phyloP scores from a whole-genome alignment of 2,113 vertebrate genomes.

The Tor tambroides region DNA sequence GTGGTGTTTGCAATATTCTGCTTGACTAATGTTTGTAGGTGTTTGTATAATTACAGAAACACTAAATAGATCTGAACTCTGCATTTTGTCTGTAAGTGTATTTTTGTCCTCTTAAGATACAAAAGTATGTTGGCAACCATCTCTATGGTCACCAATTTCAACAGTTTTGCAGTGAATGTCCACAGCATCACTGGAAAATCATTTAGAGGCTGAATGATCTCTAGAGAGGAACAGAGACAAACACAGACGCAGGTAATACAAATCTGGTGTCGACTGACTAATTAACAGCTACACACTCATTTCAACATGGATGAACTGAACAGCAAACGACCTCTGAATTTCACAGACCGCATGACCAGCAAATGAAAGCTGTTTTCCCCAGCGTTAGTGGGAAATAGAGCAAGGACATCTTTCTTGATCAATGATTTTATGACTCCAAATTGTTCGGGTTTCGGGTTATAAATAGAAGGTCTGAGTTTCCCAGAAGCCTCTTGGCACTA shows the following conservation, averaged over 20 bases:
- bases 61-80: background rate
- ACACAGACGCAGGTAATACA: background rate
- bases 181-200: background rate
- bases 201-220: background rate
- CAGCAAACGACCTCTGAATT: background rate
- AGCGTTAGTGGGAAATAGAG: background rate
- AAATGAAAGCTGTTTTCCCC: conserved; percentile 10
- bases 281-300: conserved; percentile 15
- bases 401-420: conserved; percentile 12
- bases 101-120: background rate
- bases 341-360: background rate
- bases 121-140: background rate
- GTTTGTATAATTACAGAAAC: background rate
- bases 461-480: conserved; percentile 44
- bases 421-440: conserved; percentile 28
- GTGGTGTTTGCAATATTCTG: background rate
- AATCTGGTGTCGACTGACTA: background rate
- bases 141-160: background rate
- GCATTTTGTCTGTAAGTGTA: background rate
- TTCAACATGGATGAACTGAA: conserved; percentile 25
- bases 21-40: background rate
- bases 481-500: conserved; percentile 37
- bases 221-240: background rate
- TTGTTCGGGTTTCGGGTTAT: conserved; percentile 19
- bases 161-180: background rate